Evolutionary conservation across 2,888 invertebrate genomes (phyloP), one percentile per base, ranked within the genome.

Genomic region (Cheilosia grossa): DNA sequence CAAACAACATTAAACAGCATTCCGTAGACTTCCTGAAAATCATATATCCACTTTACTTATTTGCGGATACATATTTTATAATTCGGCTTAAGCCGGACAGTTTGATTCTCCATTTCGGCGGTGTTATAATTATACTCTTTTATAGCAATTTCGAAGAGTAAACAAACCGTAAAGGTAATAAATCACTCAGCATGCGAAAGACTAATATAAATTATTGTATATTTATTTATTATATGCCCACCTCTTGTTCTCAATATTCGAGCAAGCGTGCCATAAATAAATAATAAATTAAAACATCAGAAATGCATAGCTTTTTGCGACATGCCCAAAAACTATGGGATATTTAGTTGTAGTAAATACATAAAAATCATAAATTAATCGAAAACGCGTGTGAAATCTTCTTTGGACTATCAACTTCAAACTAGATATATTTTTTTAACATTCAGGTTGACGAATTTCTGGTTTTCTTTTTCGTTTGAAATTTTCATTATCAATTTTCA

Each of bases 401-500:
- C 24, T 44, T 53, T 73, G 5, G 9, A 15, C 33, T 33, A 54
- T 54, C 21, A 49, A 27, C 10, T 58, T 37, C 54, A 13, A 66
- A 40, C 33, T 44, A 40, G 56, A 40, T 61, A 53, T 30, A 27
- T 27, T 0, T n/a, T 53, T 42, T 51, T 15, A 24, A 5, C 15
- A 21, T 6, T 33, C n/a, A 42, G 37, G 24, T 30, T 58, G 27
- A 40, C 63, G 58, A 77, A 66, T 66, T 75, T 66, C 69, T 47
- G 69, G 63, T 78, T 56, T 78, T 69, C 37, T 47, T 47, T 7
- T 77, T 63, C 47, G 40, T 17, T 54, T 2, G 21, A 27, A 67
- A 19, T 54, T 51, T 78, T 53, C 63, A 69, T 78, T 70, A 78
- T 77, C 67, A 78, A 47, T n/a, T 63, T 54, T 78, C 69, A 78